Evolutionary conservation across 2,888 invertebrate species (phyloP).

Genomic region (Cheilosia grossa): DNA sequence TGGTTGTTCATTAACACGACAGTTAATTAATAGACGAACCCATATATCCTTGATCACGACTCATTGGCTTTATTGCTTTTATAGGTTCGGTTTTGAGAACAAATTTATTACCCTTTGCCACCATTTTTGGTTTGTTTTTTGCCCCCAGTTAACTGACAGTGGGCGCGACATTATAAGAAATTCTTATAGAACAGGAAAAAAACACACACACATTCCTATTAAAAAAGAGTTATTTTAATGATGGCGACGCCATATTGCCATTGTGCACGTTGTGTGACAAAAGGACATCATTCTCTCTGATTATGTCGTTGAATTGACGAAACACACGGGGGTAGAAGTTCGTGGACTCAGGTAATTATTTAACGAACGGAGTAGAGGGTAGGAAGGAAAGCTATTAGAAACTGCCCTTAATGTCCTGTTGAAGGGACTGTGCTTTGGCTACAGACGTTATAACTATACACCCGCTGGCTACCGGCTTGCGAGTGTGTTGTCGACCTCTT

Average conservation of each 20-base stretch:
- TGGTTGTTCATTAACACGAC: slow-evolving; percentile 1
- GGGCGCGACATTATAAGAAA: slow-evolving; percentile 66
- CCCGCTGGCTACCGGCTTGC: not conserved
- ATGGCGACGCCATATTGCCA: slow-evolving; percentile 69
- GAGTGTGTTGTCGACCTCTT: slow-evolving; percentile 19
- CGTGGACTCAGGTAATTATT: slow-evolving; percentile 70
- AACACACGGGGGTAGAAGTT: slow-evolving; percentile 45
- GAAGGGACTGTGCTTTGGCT: slow-evolving; percentile 26
- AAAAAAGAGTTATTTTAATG: slow-evolving; percentile 71
- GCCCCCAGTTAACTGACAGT: slow-evolving; percentile 9
- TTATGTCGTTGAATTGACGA: slow-evolving; percentile 68
- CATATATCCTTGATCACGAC: slow-evolving; percentile 60
- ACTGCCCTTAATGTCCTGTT: slow-evolving; percentile 72
- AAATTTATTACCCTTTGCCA: slow-evolving; percentile 37
- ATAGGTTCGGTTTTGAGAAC: slow-evolving; percentile 46
- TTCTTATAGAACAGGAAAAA: not conserved
- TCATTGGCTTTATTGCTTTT: slow-evolving; percentile 69
- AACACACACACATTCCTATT: slow-evolving; percentile 44
- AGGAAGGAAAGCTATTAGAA: slow-evolving; percentile 68
- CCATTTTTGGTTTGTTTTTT: slow-evolving; percentile 36
- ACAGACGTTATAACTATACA: not conserved
- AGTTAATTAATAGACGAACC: slow-evolving; percentile 56
- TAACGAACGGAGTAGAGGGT: slow-evolving; percentile 19
- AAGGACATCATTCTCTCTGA: slow-evolving; percentile 72
- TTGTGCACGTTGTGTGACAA: slow-evolving; percentile 63